Percentiles rank a stretch among this genome's conserved stretches.
Conservation (phyloP, 2,113 vertebrate species). For the Festucalex cinctus region DNA sequence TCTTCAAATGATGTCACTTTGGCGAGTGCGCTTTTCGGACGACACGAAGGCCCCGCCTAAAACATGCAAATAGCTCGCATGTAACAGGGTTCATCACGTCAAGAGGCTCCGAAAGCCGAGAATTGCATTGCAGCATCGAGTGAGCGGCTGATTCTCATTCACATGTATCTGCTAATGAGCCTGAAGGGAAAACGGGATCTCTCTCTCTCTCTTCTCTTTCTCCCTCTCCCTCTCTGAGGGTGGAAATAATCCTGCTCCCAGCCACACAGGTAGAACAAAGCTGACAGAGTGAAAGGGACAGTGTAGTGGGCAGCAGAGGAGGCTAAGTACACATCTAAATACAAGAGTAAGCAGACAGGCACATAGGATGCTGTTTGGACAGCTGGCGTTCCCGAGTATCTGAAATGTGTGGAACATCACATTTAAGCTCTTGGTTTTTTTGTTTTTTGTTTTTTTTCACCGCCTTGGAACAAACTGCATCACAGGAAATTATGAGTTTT, state of each 20-base stretch:
- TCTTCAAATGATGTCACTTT: slow-evolving; percentile 57
- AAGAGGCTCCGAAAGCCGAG: slow-evolving; percentile 27
- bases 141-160: slow-evolving; percentile 22
- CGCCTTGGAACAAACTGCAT: slow-evolving; percentile 50
- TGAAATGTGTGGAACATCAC: slow-evolving; percentile 62
- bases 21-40: slow-evolving; percentile 25
- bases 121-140: slow-evolving; percentile 30
- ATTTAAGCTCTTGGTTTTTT: slow-evolving; percentile 58
- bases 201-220: slow-evolving; percentile 4
- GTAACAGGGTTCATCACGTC: not conserved
- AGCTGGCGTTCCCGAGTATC: slow-evolving; percentile 70
- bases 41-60: slow-evolving; percentile 16
- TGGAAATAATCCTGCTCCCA: slow-evolving; percentile 61
- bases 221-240: slow-evolving; percentile 16
- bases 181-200: slow-evolving; percentile 39
- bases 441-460: slow-evolving; percentile 40
- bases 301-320: slow-evolving; percentile 59
- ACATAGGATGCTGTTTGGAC: slow-evolving; percentile 73
- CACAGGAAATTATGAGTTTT: slow-evolving; percentile 25
- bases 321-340: slow-evolving; percentile 74
- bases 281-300: slow-evolving; percentile 66
- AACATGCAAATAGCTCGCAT: slow-evolving; percentile 11
- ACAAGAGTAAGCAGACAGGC: slow-evolving; percentile 70
- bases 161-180: slow-evolving; percentile 50
- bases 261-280: slow-evolving; percentile 74